Evolutionary conservation across 92 coral and sea anemone species (phyloP), one percentile per base, ranked within the genome.

Genomic region (Nematostella vectensis): DNA sequence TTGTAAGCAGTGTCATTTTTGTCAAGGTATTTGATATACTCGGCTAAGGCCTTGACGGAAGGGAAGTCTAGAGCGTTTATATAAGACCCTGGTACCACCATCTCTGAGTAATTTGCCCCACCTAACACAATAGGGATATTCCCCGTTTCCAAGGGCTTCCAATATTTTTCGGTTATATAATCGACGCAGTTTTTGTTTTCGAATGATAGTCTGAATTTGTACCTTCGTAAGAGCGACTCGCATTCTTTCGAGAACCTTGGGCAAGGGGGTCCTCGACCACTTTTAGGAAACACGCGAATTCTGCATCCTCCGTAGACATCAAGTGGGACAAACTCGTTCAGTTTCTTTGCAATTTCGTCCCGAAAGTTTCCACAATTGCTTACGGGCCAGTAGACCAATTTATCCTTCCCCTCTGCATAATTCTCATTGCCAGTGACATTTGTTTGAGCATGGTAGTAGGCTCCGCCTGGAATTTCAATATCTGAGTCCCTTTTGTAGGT

Each of bases 71-170:
- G 39, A 3, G 55, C 83, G 57, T 85, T 85, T 1, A 89, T 78
- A 63, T 67, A 89, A 1, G 97, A 89, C 2, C 91, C 97, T 15
- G 97, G 97, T 11, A 89, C 55, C 6, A 95, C 81, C 1, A 77
- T 51, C 31, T 50, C 47, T 8, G 72, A 75, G 69, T 89, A 89
- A n/a, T 82, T 62, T 9, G 80, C 63, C 3, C 91, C 91, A 0
- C 96, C 97, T 17, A 85, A 36, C 4, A 89, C 97, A 0, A 89
- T 71, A 0, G 97, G 97, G n/a, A 89, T 77, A 51, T 70, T 74
- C 16, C 54, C 39, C 27, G 75, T 69, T 2, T 55, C 58, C 2
- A 85, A 68, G 1, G 97, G 80, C 9, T 65, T 77, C 97, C 97
- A 89, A 58, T 85, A 89, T 36, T 89, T 89, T 54, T 89, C 97